Evolutionary conservation across 2,888 invertebrate species (phyloP), one percentile per base, ranked within the genome.

Genomic region (Drosophila formosana): DNA sequence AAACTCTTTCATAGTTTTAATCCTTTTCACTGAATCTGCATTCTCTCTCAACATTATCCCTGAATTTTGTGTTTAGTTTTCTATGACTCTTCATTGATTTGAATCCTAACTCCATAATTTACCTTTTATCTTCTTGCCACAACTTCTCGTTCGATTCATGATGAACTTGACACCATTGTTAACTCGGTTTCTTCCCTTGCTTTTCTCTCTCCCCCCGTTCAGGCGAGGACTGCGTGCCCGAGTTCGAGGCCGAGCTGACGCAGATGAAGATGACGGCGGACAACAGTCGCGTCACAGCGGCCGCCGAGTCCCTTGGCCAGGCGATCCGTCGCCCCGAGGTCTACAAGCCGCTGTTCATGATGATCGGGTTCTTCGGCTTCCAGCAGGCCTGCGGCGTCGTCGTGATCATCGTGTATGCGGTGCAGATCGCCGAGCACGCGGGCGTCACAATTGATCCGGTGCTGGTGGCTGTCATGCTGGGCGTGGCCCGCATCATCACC

Each of bases 371-470:
- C 90, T 96, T 96, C 85, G 92, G 94, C 4, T 94, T 95, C 3
- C 94, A 95, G 70, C 96, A 96, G 88, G 95, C 95, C 78, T 94
- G 95, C 30, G 96, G 96, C 1, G 94, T 95, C 0, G 95, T 96
- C 66, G 95, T 95, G 0, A 94, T 96, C 6, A 94, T 95, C 4
- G 96, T 95, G 84, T 96, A 96, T 90, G 95, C 95, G 2, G 95
- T 96, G 41, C 93, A 94, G 77, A 94, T 96, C 45, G 94, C 96
- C 69, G 93, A 95, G 73, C 93, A 94, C 39, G 93, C 96, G 0
- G 95, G 95, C 0, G 93, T 94, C 8, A 93, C 93, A 9, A 92
- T 95, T 9, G 94, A 96, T 86, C 95, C 95, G 51, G 95, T 96
- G 77, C 87, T 95, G 45, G 95, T 94, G 7, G 95, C 95, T 89